Base-by-base conservation (phyloP, 2,888 invertebrate genomes). In the Myopa tessellatipennis region DNA sequence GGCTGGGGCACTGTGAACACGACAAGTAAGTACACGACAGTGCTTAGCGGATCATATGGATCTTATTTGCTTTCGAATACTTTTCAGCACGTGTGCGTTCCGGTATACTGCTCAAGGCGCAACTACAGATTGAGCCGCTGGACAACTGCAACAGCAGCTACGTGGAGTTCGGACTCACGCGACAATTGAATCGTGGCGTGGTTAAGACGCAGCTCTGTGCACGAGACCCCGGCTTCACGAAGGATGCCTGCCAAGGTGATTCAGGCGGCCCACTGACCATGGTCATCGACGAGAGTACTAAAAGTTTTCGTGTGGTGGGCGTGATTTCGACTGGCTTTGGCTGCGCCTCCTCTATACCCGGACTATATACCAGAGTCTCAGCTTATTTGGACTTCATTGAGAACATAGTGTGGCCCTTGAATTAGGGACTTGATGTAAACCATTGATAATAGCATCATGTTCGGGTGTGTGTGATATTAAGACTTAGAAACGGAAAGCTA, bases 361-460 rank as follows among this genome's bases (percentile, higher is more conserved):
- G 87, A 1, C 83, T 89, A 0, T 89, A 87, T 78, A 84, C 88
- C 2, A 83, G 87, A 7, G 88, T 89, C 4, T 83, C 87, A 4
- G 81, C 84, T 55, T 89, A 84, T 80, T 78, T 89, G 81, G 86
- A 88, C 63, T 89, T 84, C 78, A 87, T 89, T 52, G 89, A 89
- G 78, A 60, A 74, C 18, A 77, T 85, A 16, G 88, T 88, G 4
- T 89, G 89, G 89, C 83, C 85, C 5, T 26, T 36, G 6, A 26
- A 73, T 5, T 45, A 73, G 45, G 45, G 10, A 26, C 18, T 36
- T 0, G 38, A 52, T 12, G 16, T 34, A n/a, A 58, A 58, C 4
- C 8, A 52, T 52, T 16, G 55, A 14, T 5, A 16, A 34, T 16
- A 65, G 4, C 4, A 38, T 3, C 34, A 38, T 65, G 12, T 65